Percentiles rank a stretch among this genome's conserved stretches.
Conservation (phyloP, 2,113 vertebrate genomes). For the Toxotes chatareus region DNA sequence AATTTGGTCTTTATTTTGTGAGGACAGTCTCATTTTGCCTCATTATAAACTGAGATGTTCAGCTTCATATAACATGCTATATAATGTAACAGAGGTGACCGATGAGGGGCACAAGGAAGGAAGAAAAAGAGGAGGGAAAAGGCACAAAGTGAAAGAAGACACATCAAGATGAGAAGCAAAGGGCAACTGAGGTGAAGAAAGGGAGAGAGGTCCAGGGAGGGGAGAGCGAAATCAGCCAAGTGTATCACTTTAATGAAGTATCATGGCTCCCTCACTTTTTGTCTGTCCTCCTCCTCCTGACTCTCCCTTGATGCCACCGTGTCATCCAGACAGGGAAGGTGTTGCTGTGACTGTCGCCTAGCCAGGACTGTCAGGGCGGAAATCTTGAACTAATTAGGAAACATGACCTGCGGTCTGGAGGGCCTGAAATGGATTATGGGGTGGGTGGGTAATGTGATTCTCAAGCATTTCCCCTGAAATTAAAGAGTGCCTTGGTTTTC, state of each 20-base stretch:
- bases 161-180: slow-evolving; percentile 23
- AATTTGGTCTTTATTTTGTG: background rate
- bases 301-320: slow-evolving; percentile 4
- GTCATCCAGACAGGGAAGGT: slow-evolving; percentile 47
- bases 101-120: background rate
- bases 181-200: slow-evolving; percentile 27
- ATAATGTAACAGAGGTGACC: background rate
- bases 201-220: background rate
- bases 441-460: slow-evolving; percentile 64
- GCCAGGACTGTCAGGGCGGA: slow-evolving; percentile 41
- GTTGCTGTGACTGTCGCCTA: slow-evolving; percentile 47
- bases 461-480: slow-evolving; percentile 64
- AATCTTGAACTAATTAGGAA: slow-evolving; percentile 71
- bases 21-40: slow-evolving; percentile 2
- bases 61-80: background rate
- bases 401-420: slow-evolving; percentile 62
- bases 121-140: background rate
- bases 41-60: background rate
- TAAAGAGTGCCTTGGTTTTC: slow-evolving; percentile 60
- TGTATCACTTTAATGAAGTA: slow-evolving; percentile 73
- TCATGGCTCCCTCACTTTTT: slow-evolving; percentile 54
- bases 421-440: slow-evolving; percentile 71
- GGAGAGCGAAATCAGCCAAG: slow-evolving; percentile 50
- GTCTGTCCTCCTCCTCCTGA: slow-evolving; percentile 30
- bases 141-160: background rate